These are phyloP conservation scores for Hypena proboscidalis DNA, from an alignment of 2,888 invertebrate species.

Conservation along the genomic window DNA sequence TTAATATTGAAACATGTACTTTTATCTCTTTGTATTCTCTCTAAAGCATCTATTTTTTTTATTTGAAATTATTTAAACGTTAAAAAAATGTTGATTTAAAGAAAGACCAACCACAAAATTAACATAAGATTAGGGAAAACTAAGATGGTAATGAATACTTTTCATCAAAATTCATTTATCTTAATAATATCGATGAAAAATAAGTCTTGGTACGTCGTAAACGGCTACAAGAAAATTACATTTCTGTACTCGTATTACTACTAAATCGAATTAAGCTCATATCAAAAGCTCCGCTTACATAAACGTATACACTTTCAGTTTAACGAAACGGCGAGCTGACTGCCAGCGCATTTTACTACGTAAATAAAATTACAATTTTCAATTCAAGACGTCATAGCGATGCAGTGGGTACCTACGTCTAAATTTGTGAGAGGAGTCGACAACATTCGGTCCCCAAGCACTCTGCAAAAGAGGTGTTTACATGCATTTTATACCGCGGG, in stretches of 20 bases:
- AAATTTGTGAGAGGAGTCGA: constrained; percentile 62
- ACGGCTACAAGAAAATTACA: background rate
- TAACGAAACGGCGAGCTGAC: constrained; percentile 26
- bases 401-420: constrained; percentile 41
- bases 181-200: constrained; percentile 2
- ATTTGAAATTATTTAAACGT: too few species aligned
- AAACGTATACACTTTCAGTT: constrained; percentile 31
- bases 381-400: constrained; percentile 43
- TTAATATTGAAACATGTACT: too few species aligned
- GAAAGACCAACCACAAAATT: background rate
- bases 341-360: constrained; percentile 31
- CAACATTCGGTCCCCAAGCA: constrained; percentile 63
- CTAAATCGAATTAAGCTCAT: constrained; percentile 7
- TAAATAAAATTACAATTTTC: constrained; percentile 50
- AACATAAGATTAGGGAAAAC: constrained; percentile 1
- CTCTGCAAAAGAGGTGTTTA: constrained; percentile 73
- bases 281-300: constrained; percentile 15
- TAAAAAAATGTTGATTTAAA: too few species aligned
- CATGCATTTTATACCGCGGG: constrained; percentile 74
- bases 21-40: too few species aligned
- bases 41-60: too few species aligned
- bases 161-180: constrained; percentile 9
- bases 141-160: background rate
- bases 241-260: constrained; percentile 1
- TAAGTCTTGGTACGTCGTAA: background rate